These are phyloP conservation scores for Gasterosteus aculeatus DNA, from an alignment of 2,113 vertebrate species.

Conservation along the genomic window DNA sequence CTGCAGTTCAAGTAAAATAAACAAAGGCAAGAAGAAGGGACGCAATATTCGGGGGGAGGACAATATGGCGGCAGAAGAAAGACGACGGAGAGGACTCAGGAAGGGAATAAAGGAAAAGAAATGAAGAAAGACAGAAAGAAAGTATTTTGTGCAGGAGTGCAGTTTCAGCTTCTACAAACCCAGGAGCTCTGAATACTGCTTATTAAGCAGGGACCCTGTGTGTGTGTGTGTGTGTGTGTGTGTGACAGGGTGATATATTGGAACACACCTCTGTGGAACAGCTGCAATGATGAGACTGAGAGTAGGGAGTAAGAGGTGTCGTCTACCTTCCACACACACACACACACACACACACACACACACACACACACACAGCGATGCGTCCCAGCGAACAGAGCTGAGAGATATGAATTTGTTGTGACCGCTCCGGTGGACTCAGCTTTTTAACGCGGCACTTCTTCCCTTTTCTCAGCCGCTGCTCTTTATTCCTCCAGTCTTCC, in stretches of 20 bases:
- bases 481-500: slow-evolving; percentile 22
- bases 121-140: slow-evolving; percentile 50
- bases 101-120: slow-evolving; percentile 31
- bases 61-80: slow-evolving; percentile 28
- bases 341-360: slow-evolving; percentile 43
- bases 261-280: slow-evolving; percentile 80
- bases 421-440: slow-evolving; percentile 76
- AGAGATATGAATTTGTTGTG: slow-evolving; percentile 79
- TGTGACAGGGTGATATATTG: slow-evolving; percentile 80
- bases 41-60: slow-evolving; percentile 1
- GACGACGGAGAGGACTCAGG: slow-evolving; percentile 17
- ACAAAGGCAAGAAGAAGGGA: slow-evolving; percentile 3
- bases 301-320: slow-evolving; percentile 77
- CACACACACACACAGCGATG: slow-evolving; percentile 43
- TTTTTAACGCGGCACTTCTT: slow-evolving; percentile 69
- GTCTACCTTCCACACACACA: slow-evolving; percentile 57
- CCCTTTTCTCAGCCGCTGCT: slow-evolving; percentile 24
- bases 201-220: slow-evolving; percentile 75
- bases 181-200: slow-evolving; percentile 80
- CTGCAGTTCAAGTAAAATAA: slow-evolving; percentile 5
- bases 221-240: slow-evolving; percentile 51
- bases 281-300: slow-evolving; percentile 81
- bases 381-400: slow-evolving; percentile 52
- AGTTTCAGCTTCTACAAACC: slow-evolving; percentile 77
- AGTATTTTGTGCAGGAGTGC: slow-evolving; percentile 74